Evolutionary conservation across 2,888 invertebrate species (phyloP), one percentile per base, ranked within the genome.

Genomic region (Nomada ruficornis): DNA sequence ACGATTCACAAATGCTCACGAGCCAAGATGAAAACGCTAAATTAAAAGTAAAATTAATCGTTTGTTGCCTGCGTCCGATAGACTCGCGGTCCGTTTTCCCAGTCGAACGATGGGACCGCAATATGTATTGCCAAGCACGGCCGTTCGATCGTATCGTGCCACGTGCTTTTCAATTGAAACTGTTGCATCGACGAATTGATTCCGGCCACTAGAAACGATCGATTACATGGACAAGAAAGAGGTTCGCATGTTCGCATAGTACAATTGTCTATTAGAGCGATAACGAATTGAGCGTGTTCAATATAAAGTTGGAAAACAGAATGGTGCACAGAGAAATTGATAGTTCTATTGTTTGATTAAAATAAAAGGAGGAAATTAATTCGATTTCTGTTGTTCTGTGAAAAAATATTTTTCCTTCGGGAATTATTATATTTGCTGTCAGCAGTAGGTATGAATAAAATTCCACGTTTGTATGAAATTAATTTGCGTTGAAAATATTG

Each of bases 161-260:
- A 13, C 47, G 64, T 47, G 42, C 13, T 2, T 50, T 59, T 59
- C 52, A 47, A 62, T 80, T 67, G 80, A 77, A 77, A 71, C 71
- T 77, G 67, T 77, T 77, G 50, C 77, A 50, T 47, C 77, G 26
- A 67, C 55, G 65, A 77, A 77, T 77, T 71, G 80, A 80, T 71
- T 67, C 15, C 13, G 13, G 7, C 54, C 26, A 50, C 42, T 71
- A 55, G 70, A 65, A 60, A 36, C 59, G 47, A 23, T 50, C 44
- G 36, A 50, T 36, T 52, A 23, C 54, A 60, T 54, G 36, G 20
- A 18, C 36, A 13, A 42, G 15, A 67, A 52, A 60, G 11, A 64
- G 29, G 42, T 26, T 52, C 63, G 50, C 11, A 10, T 29, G 44
- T 52, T 36, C 15, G 64, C 15, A 26, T 50, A n/a, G 36, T 20